These are phyloP conservation scores for Atherinomorus stipes DNA, from an alignment of 2,113 vertebrate species.

Conservation along the genomic window DNA sequence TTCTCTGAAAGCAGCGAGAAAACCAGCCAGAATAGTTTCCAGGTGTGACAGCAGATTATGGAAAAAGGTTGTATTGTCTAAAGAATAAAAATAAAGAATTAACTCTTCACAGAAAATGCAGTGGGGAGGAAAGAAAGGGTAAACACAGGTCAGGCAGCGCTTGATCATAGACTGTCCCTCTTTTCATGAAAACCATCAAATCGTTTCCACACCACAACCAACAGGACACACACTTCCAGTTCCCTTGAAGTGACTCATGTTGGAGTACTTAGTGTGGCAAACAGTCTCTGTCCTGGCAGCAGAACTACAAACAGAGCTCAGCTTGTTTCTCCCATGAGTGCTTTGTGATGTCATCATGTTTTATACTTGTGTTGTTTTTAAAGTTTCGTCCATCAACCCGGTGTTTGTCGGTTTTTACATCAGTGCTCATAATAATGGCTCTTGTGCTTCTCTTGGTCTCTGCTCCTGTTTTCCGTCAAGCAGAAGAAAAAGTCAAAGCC, in stretches of 20 bases:
- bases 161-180: constrained; percentile 9
- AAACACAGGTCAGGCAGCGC: neutral
- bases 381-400: neutral
- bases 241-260: constrained; percentile 49
- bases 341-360: neutral
- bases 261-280: constrained; percentile 48
- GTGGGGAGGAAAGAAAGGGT: neutral
- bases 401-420: constrained; percentile 23
- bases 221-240: constrained; percentile 6
- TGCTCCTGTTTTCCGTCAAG: constrained; percentile 53
- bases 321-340: constrained; percentile 32
- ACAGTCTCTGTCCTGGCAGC: constrained; percentile 46
- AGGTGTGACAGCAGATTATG: neutral
- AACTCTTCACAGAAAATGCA: neutral
- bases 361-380: constrained; percentile 1
- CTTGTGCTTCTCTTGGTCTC: constrained; percentile 7
- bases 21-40: constrained; percentile 4
- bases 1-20: neutral
- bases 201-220: constrained; percentile 2
- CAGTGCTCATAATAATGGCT: constrained; percentile 12
- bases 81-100: neutral
- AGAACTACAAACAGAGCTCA: constrained; percentile 45
- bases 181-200: constrained; percentile 41
- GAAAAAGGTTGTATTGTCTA: neutral
- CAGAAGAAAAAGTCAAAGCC: constrained; percentile 30